Base-by-base conservation (phyloP, 2,113 vertebrate genomes). In the Vireo altiloquus region DNA sequence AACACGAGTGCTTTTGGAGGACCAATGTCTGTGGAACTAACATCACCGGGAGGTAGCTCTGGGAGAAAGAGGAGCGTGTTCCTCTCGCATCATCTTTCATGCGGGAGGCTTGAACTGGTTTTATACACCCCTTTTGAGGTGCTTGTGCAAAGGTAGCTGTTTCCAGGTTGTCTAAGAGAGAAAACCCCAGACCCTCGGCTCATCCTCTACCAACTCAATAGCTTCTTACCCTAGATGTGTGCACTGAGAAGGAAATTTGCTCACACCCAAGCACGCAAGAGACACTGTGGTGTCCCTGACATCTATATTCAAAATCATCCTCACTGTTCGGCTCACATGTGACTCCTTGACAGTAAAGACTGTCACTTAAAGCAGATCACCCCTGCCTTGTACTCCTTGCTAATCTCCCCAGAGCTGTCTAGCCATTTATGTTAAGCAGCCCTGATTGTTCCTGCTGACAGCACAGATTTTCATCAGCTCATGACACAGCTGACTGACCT, bases 371-470 rank as follows among this genome's bases (percentile, higher is more conserved):
- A 69, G 31, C 93, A 70, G 81, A 72, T 90, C 93, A 65, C 78
- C 89, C 40, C 61, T 68, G 49, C 80, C 80, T 82, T 40, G 77
- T 10, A 16, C 64, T 46, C 33, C 77, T 59, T 13, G 35, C 74
- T 96, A 92, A 95, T 94, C 94, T 69, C 75, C 19, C 65, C 59
- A 33, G 84, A 92, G 89, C 93, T 39, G 82, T 76, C 96, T 39
- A 46, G 71, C 59, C 81, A n/a, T 82, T 95, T 87, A 87, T 13
- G 70, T 53, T 95, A 95, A 96, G 94, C 81, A 96, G 65, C 59
- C 56, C 65, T 91, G 91, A 92, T 31, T 52, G 59, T 17, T 92
- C 81, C 89, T 91, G 96, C 96, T 96, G 94, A 95, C 94, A 89
- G 74, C 25, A 94, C 81, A 94, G 89, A 95, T 96, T 94, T 91